These are phyloP conservation scores for Vulpes lagopus DNA, from an alignment of 2,113 vertebrate species.

Conservation along the genomic window DNA sequence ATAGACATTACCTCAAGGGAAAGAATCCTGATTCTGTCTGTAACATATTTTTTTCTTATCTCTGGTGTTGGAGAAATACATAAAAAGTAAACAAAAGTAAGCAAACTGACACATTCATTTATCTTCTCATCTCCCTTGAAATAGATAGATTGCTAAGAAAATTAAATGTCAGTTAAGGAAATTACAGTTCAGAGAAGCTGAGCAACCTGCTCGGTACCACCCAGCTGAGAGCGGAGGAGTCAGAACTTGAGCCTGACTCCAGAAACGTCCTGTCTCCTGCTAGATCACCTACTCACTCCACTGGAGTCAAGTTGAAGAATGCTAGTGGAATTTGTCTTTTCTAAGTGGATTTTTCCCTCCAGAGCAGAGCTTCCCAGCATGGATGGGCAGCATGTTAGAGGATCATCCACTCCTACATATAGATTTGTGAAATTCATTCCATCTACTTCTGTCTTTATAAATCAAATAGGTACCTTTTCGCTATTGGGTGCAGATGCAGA, in stretches of 20 bases:
- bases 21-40: constrained; percentile 31
- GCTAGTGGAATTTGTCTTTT: neutral
- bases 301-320: neutral
- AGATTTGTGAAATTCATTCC: neutral
- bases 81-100: constrained; percentile 46
- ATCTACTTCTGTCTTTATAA: neutral
- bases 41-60: constrained; percentile 41
- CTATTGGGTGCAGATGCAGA: neutral
- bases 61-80: constrained; percentile 47
- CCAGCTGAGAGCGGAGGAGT: neutral
- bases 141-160: neutral
- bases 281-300: fast-evolving
- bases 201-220: neutral
- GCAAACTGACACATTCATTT: neutral
- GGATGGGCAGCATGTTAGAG: neutral
- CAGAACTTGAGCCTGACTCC: neutral
- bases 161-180: constrained; percentile 29
- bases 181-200: neutral
- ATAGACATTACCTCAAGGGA: constrained; percentile 60
- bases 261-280: neutral
- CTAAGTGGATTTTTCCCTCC: neutral
- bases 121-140: constrained; percentile 22
- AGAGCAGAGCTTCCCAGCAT: neutral
- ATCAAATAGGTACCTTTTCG: neutral
- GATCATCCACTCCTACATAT: neutral